phyloP scores from a whole-genome alignment of 2,113 vertebrate genomes.

The Dasyurus viverrinus region DNA sequence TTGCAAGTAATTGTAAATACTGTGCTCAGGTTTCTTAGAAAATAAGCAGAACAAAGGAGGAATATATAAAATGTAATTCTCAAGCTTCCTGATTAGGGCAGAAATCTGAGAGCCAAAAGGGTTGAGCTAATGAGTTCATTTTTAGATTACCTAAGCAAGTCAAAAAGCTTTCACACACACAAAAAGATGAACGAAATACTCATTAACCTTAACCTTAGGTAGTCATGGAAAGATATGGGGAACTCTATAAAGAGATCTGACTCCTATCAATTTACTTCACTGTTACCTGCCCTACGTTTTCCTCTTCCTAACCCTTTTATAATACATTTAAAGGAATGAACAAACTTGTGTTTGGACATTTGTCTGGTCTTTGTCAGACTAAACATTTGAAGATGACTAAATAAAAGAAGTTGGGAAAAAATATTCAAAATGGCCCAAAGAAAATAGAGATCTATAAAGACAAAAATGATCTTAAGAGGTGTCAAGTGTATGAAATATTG shows the following conservation, averaged over 20 bases:
- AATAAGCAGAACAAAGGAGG: constrained; percentile 54
- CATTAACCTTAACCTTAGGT: constrained; percentile 58
- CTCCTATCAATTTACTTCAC: constrained; percentile 11
- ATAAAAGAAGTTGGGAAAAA: constrained; percentile 58
- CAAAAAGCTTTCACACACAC: constrained; percentile 37
- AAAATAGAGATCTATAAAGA: constrained; percentile 61
- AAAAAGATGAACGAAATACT: constrained; percentile 53
- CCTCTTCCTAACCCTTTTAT: constrained; percentile 27
- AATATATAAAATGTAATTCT: constrained; percentile 55
- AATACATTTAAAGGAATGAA: constrained; percentile 49
- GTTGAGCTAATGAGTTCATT: constrained; percentile 44
- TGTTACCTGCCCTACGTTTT: constrained; percentile 33
- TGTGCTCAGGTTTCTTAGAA: constrained; percentile 65
- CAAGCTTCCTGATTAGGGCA: constrained; percentile 31
- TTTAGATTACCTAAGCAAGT: constrained; percentile 56
- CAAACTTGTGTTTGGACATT: constrained; percentile 49
- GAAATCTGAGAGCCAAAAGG: constrained; percentile 32
- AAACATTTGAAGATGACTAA: constrained; percentile 43
- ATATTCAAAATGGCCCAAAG: constrained; percentile 50
- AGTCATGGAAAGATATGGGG: constrained; percentile 31
- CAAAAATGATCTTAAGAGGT: constrained; percentile 47
- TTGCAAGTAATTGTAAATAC: constrained; percentile 50
- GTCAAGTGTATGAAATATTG: constrained; percentile 61
- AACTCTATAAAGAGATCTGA: constrained; percentile 41
- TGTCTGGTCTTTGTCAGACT: constrained; percentile 44